Evolutionary conservation across 1,140 invertebrate species (phyloP).

Genomic region (Pogonomyrmex californicus): DNA sequence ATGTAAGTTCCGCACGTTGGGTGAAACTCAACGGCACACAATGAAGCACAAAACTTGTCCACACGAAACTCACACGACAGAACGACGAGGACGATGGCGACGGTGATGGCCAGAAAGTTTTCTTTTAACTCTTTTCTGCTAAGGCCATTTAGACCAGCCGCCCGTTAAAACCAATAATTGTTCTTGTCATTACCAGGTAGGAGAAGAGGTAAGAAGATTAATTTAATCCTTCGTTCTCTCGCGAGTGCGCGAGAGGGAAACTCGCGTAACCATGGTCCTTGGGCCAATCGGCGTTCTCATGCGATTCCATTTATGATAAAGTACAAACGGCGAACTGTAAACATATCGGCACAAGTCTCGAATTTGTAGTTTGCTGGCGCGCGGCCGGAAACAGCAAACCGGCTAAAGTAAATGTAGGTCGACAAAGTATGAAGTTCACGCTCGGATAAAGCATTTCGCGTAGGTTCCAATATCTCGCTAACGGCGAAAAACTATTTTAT

Average conservation of each 20-base stretch:
- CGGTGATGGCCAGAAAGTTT: constrained; percentile 30
- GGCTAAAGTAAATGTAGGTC: constrained; percentile 57
- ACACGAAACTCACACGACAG: constrained; percentile 33
- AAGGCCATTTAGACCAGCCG: constrained; percentile 43
- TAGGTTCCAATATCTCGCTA: neutral
- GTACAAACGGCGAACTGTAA: constrained; percentile 52
- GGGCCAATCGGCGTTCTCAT: constrained; percentile 19
- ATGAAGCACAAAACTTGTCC: constrained; percentile 54
- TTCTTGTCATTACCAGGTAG: constrained; percentile 53
- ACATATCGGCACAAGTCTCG: constrained; percentile 53
- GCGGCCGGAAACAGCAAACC: constrained; percentile 52
- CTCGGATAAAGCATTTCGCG: constrained; percentile 28
- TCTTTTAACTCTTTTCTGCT: constrained; percentile 24
- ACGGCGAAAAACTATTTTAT: constrained; percentile 7
- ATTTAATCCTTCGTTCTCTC: constrained; percentile 51
- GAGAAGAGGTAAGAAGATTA: constrained; percentile 57
- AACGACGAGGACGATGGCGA: neutral
- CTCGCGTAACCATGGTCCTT: neutral
- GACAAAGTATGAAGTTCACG: constrained; percentile 56
- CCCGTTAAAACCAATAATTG: constrained; percentile 65
- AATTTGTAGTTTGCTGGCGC: constrained; percentile 56
- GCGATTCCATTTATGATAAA: constrained; percentile 58
- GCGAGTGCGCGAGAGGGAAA: neutral
- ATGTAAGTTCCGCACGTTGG: constrained; percentile 23
- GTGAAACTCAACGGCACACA: constrained; percentile 40